A percentile compares a stretch with the other conserved stretches of the same genome.
These are phyloP conservation scores for Holotrichia oblita DNA, from an alignment of 1,140 invertebrate genomes.

Conservation along the genomic window DNA sequence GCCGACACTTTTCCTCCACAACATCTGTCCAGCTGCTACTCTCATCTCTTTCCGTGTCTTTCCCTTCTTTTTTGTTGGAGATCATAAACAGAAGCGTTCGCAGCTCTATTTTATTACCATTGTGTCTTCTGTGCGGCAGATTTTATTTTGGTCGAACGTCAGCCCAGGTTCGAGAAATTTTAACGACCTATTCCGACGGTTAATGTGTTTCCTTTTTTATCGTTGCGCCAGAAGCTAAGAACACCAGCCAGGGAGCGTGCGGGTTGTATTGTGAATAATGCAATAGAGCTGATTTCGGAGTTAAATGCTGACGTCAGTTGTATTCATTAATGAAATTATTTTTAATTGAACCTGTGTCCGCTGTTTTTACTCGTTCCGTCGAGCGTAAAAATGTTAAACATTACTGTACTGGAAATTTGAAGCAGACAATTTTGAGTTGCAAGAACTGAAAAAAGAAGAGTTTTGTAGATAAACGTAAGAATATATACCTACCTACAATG, in stretches of 20 bases:
- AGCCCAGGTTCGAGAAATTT: slow-evolving; percentile 26
- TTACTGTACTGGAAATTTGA: background rate
- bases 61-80: slow-evolving; percentile 16
- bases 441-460: background rate
- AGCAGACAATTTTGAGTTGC: background rate
- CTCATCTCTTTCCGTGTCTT: background rate
- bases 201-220: slow-evolving; percentile 35
- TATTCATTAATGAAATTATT: slow-evolving; percentile 37
- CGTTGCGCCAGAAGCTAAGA: slow-evolving; percentile 21
- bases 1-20: background rate
- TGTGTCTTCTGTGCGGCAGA: slow-evolving; percentile 28
- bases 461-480: too few species aligned
- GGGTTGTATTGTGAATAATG: slow-evolving; percentile 35
- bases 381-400: slow-evolving; percentile 10
- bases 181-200: slow-evolving; percentile 32
- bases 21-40: background rate
- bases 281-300: slow-evolving; percentile 30
- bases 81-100: slow-evolving; percentile 33
- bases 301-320: slow-evolving; percentile 19
- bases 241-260: background rate
- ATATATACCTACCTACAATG: too few species aligned
- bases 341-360: slow-evolving; percentile 19
- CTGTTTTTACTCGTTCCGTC: slow-evolving; percentile 5
- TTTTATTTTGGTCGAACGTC: slow-evolving; percentile 31
- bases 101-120: slow-evolving; percentile 35